Base-by-base conservation (phyloP, 2,113 vertebrate species). In the Thermophis baileyi region DNA sequence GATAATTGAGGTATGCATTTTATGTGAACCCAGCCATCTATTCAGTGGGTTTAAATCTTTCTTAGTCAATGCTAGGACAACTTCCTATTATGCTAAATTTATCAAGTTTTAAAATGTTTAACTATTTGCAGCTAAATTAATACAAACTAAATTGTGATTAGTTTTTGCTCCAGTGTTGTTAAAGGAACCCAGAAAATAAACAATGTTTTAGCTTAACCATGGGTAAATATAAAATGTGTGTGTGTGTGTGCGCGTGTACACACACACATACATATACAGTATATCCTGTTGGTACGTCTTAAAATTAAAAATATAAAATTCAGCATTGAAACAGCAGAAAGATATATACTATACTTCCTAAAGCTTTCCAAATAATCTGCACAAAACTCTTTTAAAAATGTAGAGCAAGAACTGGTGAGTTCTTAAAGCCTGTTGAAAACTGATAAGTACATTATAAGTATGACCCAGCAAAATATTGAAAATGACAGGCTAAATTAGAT, bases 401-500 rank as follows among this genome's bases (percentile, higher is more conserved):
- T 25, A 55, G 25, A 30, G 22, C 35, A 57, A 89, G 40, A 93
- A 49, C 30, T 81, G 54, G 24, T 44, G 46, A 63, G 74, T 85
- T 50, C n/a, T 90, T 44, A 90, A 47, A 63, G 24, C 4, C 81
- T 93, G 92, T 40, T 87, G 46, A 63, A 44, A 18, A 40, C 47
- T 44, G 92, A 93, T 93, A 92, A 92, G 49, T 46, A 30, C 47
- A 46, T 81, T 60, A 87, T 49, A 14, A 51, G 46, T 35, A 18
- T 93, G 92, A 93, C 54, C 63, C 74, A 90, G 92, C 92, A 87
- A 87, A 63, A 51, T 90, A 63, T 22, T 30, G 22, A 87, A 44
- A 90, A 24, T 8, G 46, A 90, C 24, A 50, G 54, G 4, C 22
- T 60, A 90, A 24, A 22, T 22, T 40, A 63, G 89, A 93, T 93